These are phyloP conservation scores for Melitaea cinxia DNA, from an alignment of 1,140 invertebrate species.

Conservation along the genomic window DNA sequence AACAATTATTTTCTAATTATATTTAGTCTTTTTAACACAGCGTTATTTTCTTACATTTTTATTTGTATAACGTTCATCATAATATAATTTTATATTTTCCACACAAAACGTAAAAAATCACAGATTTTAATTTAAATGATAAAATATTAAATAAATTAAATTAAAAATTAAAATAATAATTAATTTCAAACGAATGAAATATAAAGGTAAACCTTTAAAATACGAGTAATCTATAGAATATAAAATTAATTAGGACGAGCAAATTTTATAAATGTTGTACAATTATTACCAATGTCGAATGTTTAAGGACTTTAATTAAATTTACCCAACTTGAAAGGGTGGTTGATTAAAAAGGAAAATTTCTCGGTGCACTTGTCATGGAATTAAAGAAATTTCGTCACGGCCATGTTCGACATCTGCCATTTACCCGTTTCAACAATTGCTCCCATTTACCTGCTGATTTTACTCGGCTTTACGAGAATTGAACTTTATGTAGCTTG, in stretches of 20 bases:
- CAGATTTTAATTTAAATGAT: too few species aligned
- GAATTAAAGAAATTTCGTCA: constrained; percentile 58
- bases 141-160: too few species aligned
- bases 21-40: too few species aligned
- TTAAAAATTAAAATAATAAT: too few species aligned
- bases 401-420: constrained; percentile 37
- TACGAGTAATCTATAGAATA: background rate
- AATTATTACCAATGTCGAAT: constrained; percentile 67
- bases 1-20: too few species aligned
- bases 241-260: background rate
- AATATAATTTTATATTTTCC: too few species aligned
- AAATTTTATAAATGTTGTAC: constrained; percentile 29
- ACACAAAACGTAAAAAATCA: too few species aligned
- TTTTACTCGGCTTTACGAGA: constrained; percentile 10
- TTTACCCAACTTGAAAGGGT: constrained; percentile 47
- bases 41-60: too few species aligned
- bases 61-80: too few species aligned
- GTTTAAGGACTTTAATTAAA: constrained; percentile 67
- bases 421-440: constrained; percentile 17
- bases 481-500: constrained; percentile 1
- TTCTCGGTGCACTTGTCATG: constrained; percentile 39
- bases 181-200: background rate
- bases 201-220: background rate
- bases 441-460: constrained; percentile 22
- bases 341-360: constrained; percentile 63